Percentiles rank a stretch among this genome's conserved stretches.
phyloP scores from a whole-genome alignment of 2,888 invertebrate species.

The Aporophyla nigra region DNA sequence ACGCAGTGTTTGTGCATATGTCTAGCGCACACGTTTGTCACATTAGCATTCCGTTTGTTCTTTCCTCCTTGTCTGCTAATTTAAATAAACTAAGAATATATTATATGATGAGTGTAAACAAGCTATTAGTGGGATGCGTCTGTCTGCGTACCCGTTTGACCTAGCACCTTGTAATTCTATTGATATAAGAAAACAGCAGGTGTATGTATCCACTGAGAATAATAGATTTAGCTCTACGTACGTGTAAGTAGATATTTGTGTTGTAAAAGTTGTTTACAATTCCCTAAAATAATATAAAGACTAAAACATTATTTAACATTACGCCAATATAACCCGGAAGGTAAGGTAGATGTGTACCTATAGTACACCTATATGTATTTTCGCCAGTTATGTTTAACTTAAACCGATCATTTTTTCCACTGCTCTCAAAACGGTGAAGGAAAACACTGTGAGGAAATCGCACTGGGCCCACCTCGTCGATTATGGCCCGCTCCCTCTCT shows the following conservation, averaged over 20 bases:
- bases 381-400: no score
- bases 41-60: conserved; percentile 48
- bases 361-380: no score
- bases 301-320: no score
- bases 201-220: conserved; percentile 17
- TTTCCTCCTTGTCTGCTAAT: conserved; percentile 45
- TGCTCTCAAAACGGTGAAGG: no score
- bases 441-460: no score
- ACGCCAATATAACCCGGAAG: no score
- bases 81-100: conserved; percentile 56
- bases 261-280: neutral
- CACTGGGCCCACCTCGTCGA: no score
- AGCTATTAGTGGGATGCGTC: conserved; percentile 54
- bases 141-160: conserved; percentile 38
- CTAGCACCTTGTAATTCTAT: conserved; percentile 49
- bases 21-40: conserved; percentile 34
- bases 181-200: conserved; percentile 34
- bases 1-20: conserved; percentile 23
- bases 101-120: conserved; percentile 52
- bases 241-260: neutral
- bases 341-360: no score
- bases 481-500: no score
- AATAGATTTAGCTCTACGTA: conserved; percentile 30
- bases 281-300: neutral
- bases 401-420: no score